These are phyloP conservation scores for Drosophila atripex DNA, from an alignment of 2,888 invertebrate genomes.

Conservation along the genomic window DNA sequence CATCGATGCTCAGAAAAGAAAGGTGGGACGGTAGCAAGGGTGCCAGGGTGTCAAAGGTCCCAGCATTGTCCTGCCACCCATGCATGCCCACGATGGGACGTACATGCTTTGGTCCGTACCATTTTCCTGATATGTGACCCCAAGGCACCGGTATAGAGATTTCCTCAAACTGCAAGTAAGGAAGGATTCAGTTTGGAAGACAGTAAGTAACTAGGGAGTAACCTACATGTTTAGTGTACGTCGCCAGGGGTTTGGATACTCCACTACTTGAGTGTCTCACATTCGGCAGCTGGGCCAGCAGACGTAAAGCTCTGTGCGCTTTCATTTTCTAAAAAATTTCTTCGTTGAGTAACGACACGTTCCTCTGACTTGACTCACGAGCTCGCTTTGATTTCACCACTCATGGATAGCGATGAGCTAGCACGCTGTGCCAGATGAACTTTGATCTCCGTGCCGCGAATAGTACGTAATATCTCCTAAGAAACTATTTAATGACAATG, in stretches of 20 bases:
- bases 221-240: constrained; percentile 60
- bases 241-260: constrained; percentile 45
- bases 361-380: neutral
- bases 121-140: constrained; percentile 88
- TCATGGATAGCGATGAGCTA: constrained; percentile 25
- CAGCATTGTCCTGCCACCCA: constrained; percentile 91
- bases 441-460: constrained; percentile 23
- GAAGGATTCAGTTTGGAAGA: neutral
- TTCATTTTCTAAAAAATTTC: constrained; percentile 41
- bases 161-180: constrained; percentile 85
- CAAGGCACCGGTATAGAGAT: constrained; percentile 88
- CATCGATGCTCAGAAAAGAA: constrained; percentile 87
- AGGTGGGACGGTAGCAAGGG: constrained; percentile 85
- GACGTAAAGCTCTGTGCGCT: constrained; percentile 11
- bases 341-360: constrained; percentile 19
- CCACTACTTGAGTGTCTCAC: constrained; percentile 28
- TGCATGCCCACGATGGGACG: constrained; percentile 90
- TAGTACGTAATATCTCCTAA: constrained; percentile 12
- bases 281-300: constrained; percentile 36
- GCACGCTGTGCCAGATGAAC: constrained; percentile 33
- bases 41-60: constrained; percentile 88
- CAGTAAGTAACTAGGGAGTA: accelerated
- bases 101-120: constrained; percentile 88
- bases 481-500: constrained; percentile 18
- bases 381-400: constrained; percentile 39